A percentile compares a stretch with the other conserved stretches of the same genome.
Conservation (phyloP, 2,113 vertebrate genomes). For the Percopsis transmontana region DNA sequence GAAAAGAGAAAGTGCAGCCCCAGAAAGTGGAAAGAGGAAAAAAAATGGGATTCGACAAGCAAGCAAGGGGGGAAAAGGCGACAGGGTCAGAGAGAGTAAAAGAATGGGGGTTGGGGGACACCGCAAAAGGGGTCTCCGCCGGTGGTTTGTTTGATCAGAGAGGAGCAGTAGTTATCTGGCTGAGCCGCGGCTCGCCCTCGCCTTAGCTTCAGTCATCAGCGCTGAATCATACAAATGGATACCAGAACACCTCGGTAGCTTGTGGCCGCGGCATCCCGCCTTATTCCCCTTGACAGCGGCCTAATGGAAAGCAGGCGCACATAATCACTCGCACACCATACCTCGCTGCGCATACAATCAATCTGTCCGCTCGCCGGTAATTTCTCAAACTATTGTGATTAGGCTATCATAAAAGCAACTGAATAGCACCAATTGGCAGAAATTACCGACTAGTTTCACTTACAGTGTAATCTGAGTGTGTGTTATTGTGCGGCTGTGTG, state of each 20-base stretch:
- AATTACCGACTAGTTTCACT: constrained; percentile 45
- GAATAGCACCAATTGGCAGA: constrained; percentile 57
- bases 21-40: neutral
- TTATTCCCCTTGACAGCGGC: constrained; percentile 53
- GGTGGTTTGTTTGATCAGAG: constrained; percentile 75
- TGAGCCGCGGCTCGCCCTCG: constrained; percentile 29
- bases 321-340: constrained; percentile 63
- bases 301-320: constrained; percentile 63
- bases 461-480: constrained; percentile 39
- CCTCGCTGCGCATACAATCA: constrained; percentile 62
- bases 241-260: constrained; percentile 72
- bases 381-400: constrained; percentile 70
- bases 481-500: constrained; percentile 2
- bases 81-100: neutral
- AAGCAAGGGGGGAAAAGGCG: neutral
- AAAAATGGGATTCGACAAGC: neutral
- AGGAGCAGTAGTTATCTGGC: constrained; percentile 64
- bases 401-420: constrained; percentile 66
- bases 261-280: constrained; percentile 49
- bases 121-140: constrained; percentile 37
- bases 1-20: neutral
- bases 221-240: constrained; percentile 74
- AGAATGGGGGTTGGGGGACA: neutral
- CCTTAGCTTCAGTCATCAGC: constrained; percentile 64
- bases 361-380: constrained; percentile 53